Evolutionary conservation across 2,113 vertebrate genomes (phyloP).

Genomic region (Ictalurus furcatus): DNA sequence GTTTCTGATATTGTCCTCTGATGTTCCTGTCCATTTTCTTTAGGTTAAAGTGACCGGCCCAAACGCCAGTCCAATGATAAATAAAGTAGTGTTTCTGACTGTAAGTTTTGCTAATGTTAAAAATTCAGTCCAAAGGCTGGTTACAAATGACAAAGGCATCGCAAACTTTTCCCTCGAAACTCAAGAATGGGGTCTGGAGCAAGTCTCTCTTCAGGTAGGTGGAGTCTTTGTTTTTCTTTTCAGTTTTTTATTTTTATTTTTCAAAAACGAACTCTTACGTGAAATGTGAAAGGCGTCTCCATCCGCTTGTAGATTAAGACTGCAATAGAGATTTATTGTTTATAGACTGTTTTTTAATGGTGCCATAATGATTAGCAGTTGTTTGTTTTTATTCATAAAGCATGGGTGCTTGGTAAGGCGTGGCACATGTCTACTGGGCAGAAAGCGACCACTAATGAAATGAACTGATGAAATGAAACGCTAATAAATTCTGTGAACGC

Average conservation of each 20-base stretch:
- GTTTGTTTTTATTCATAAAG: too few relatives aligned
- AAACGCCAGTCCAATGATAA: constrained; percentile 44
- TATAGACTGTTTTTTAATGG: too few relatives aligned
- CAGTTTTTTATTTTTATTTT: background rate
- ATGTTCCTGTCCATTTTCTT: background rate
- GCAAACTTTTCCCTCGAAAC: constrained; percentile 68
- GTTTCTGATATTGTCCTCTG: background rate
- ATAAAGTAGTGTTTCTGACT: constrained; percentile 57
- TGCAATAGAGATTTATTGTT: too few relatives aligned
- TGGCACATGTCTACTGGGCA: too few relatives aligned
- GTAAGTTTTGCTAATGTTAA: rapidly evolving
- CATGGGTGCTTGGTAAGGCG: too few relatives aligned
- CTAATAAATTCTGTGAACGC: too few relatives aligned
- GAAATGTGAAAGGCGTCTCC: background rate
- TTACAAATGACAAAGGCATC: constrained; percentile 61
- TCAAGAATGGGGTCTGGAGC: constrained; percentile 37
- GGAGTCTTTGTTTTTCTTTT: background rate
- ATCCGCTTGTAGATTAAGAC: too few relatives aligned
- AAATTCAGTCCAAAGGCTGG: constrained; percentile 29
- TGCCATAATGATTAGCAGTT: too few relatives aligned
- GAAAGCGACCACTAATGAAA: too few relatives aligned
- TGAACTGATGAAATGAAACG: too few relatives aligned
- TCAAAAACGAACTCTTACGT: background rate
- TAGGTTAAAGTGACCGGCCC: constrained; percentile 64
- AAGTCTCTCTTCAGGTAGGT: constrained; percentile 56